Percentiles rank a stretch among this genome's conserved stretches.
phyloP scores from a whole-genome alignment of 2,797 vertebrate species.

The Onychomys arenicola region DNA sequence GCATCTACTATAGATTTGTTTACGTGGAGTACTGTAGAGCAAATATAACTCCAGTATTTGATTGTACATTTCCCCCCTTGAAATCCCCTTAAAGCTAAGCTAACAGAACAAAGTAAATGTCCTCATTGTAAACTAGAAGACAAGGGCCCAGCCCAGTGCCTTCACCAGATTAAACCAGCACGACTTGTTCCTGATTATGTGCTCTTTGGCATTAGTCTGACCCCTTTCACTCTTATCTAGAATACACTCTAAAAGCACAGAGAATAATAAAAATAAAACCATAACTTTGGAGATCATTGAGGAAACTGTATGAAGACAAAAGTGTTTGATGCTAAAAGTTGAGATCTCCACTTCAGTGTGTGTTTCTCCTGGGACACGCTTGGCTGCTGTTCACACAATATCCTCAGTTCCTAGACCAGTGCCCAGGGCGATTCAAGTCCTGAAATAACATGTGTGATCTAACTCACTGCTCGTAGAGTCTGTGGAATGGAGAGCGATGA shows the following conservation, averaged over 20 bases:
- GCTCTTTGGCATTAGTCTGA: not conserved
- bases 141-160: not conserved
- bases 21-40: not conserved
- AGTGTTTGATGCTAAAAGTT: not conserved
- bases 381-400: not conserved
- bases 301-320: not conserved
- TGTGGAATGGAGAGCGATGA: not conserved
- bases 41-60: slow-evolving; percentile 30
- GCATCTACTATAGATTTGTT: slow-evolving; percentile 35
- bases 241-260: not conserved
- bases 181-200: not conserved
- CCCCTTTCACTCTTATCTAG: not conserved
- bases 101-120: slow-evolving; percentile 2
- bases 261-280: not conserved
- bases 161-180: not conserved
- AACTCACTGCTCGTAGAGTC: not conserved
- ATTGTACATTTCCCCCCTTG: not conserved
- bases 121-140: not conserved
- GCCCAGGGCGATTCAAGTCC: not conserved
- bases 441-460: not conserved
- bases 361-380: not conserved
- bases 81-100: not conserved
- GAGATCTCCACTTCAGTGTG: not conserved
- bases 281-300: slow-evolving; percentile 7
- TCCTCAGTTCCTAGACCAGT: not conserved